These are phyloP conservation scores for Microplitis demolitor DNA, from an alignment of 1,140 invertebrate genomes.

Conservation along the genomic window DNA sequence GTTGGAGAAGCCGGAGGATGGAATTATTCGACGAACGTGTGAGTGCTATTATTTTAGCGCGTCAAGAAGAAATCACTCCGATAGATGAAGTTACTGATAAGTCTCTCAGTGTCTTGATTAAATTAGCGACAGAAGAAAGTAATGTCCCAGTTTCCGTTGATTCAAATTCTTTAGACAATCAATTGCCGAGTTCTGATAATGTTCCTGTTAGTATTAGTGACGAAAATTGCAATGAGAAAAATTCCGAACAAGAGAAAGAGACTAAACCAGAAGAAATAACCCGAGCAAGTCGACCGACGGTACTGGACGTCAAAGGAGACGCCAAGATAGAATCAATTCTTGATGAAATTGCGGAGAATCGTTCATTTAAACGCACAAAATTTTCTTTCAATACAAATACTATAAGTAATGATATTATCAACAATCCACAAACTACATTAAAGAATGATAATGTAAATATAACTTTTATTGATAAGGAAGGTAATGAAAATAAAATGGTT, in stretches of 20 bases:
- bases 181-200: no score
- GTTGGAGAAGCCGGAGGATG: conserved; percentile 67
- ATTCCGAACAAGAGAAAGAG: background rate
- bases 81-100: background rate
- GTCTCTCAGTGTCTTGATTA: background rate
- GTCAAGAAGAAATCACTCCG: background rate
- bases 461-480: conserved; percentile 20
- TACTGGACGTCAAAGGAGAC: conserved; percentile 33
- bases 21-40: conserved; percentile 64
- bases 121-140: no score
- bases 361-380: background rate
- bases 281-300: conserved; percentile 41
- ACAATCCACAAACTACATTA: conserved; percentile 48
- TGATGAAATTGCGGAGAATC: conserved; percentile 15
- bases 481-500: conserved; percentile 20
- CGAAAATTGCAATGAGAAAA: conserved; percentile 1
- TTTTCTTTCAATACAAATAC: background rate
- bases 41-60: conserved; percentile 4
- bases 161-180: no score
- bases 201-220: background rate
- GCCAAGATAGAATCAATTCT: conserved; percentile 4
- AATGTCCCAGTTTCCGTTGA: no score
- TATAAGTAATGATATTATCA: conserved; percentile 18
- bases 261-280: conserved; percentile 2
- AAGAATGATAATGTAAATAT: conserved; percentile 45